Evolutionary conservation across 2,888 invertebrate genomes (phyloP).

Genomic region (Scaptomyza tumidula): DNA sequence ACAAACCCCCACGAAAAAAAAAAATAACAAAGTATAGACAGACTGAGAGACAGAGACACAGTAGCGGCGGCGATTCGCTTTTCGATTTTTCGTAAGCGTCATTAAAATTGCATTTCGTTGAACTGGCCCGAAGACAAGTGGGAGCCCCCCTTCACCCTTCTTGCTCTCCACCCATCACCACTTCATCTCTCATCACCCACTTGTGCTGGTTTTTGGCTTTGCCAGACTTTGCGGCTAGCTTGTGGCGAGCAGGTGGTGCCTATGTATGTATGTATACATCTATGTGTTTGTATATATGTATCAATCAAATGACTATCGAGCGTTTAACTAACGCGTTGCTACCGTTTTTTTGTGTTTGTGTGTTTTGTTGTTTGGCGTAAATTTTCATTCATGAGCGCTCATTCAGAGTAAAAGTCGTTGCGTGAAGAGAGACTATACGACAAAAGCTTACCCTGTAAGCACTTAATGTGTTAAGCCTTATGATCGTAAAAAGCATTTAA

Average conservation of each 20-base stretch:
- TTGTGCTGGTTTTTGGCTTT: conserved; percentile 28
- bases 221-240: conserved; percentile 70
- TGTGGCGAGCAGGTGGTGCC: conserved; percentile 13
- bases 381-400: conserved; percentile 60
- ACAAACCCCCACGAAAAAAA: conserved; percentile 46
- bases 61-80: conserved; percentile 50
- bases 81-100: conserved; percentile 65
- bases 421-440: not conserved
- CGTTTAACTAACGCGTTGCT: conserved; percentile 64
- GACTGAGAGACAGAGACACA: not conserved
- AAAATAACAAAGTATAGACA: conserved; percentile 1
- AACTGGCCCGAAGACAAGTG: conserved; percentile 51
- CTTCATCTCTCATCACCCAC: conserved; percentile 3
- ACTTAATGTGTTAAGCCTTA: too few relatives aligned
- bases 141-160: not conserved
- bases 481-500: too few relatives aligned
- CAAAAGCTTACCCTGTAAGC: not conserved
- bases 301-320: conserved; percentile 56
- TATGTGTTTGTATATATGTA: conserved; percentile 8
- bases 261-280: conserved; percentile 4
- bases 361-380: conserved; percentile 38
- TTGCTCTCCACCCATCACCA: conserved; percentile 11
- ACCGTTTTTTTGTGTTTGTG: conserved; percentile 11
- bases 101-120: conserved; percentile 74
- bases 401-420: conserved; percentile 1